Base-by-base conservation (phyloP, 2,888 invertebrate genomes). In the Ectemnius lituratus region DNA sequence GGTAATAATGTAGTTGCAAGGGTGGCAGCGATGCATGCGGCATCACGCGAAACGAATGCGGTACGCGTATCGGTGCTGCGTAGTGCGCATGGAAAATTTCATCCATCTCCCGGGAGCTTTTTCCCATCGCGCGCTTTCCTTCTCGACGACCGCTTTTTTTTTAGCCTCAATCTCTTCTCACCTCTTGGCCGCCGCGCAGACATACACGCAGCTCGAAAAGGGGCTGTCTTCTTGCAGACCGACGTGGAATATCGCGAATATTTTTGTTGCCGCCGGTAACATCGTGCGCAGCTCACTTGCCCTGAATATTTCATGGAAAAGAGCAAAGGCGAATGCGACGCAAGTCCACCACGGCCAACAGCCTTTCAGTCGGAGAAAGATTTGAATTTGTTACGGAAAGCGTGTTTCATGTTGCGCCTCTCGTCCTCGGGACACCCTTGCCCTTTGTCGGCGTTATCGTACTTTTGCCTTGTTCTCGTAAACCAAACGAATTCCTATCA, bases 351-450 rank as follows among this genome's bases (percentile, higher is more conserved):
- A 8, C 37, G 52, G 14, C 52, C 52, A 14, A 52, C 8, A 52
- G 52, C 52, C 52, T 52, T 52, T 52, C 52, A 52, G 52, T 52
- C 52, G 16, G 52, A 16, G 52, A 52, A 52, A 52, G 52, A 52
- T 52, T 52, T 52, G 52, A 52, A 52, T 52, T 52, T 52, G 52
- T 52, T 13, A 52, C 16, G 6, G n/a, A 6, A 16, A 52, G 52
- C 52, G 16, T 52, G 52, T 52, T 52, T 52, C 52, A 52, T 52
- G 4, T 52, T 14, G 2, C 52, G 16, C 52, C 6, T 47, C n/a
- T 14, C 52, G 16, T 37, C 8, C 37, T 37, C 8, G 37, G 37
- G 37, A 8, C 5, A 11, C 37, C 37, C 0, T 23, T 37, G 37
- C 5, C 37, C 8, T 37, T 8, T 37, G 37, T 11, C 37, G 2